Base-by-base conservation (phyloP, 2,113 vertebrate genomes). In the Mola mola region DNA sequence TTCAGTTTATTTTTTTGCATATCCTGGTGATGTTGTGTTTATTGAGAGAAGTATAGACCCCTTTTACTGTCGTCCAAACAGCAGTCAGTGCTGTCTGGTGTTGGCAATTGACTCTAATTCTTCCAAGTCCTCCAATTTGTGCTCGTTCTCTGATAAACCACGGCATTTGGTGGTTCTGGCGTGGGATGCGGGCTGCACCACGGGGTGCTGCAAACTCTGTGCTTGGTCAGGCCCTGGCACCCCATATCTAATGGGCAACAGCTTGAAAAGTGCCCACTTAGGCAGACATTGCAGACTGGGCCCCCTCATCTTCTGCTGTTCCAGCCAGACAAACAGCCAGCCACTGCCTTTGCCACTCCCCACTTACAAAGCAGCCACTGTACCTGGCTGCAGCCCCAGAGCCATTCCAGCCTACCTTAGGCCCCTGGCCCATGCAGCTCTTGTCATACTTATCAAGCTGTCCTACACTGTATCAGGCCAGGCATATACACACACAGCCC, bases 201-300 rank as follows among this genome's bases (percentile, higher is more conserved):
- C 82, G 66, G 90, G 91, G 91, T 91, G 90, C 92, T 84, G 90
- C 90, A 89, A 92, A 90, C 88, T 85, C 86, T 64, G 90, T 76
- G 88, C 91, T 90, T 81, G 89, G 90, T 86, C 86, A 82, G 87
- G 87, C 91, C 85, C 87, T 83, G 89, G 85, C 88, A 87, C 86
- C 89, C 89, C 86, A 90, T 87, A 90, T 91, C 88, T 91, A 92
- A 92, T 92, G 86, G 91, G 87, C 90, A 89, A 93, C 92, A 93
- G 92, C 91, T 93, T 93, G 92, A 93, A 91, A 92, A 93, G 92
- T 92, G 87, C 91, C 90, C 91, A 93, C 90, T 93, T 93, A 93
- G 88, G 88, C 90, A 89, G 88, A 82, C 80, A 64, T 68, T 64
- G 80, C 59, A 66, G 81, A 75, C 86, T 83, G 80, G 71, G 75